Evolutionary conservation across 2,113 vertebrate genomes (phyloP).

Genomic region (Ophthalmolycus amberensis): DNA sequence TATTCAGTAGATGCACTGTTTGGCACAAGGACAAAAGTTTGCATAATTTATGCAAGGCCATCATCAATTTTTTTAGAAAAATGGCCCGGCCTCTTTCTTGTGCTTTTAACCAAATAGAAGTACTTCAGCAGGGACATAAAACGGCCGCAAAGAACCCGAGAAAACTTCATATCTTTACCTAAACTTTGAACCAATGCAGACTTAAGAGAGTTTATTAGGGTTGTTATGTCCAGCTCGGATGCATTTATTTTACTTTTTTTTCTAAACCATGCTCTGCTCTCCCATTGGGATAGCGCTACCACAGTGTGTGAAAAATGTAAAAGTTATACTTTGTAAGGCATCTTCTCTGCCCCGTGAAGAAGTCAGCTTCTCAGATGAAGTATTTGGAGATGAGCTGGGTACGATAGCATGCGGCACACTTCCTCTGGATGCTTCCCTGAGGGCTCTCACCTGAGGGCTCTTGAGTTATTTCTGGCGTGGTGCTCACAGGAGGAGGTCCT

Average conservation of each 20-base stretch:
- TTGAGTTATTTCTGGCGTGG: conserved; percentile 72
- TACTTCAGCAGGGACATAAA: conserved; percentile 72
- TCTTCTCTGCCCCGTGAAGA: conserved; percentile 20
- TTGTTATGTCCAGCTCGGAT: conserved; percentile 47
- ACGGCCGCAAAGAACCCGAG: conserved; percentile 42
- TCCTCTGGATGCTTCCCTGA: conserved; percentile 60
- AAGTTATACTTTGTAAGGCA: conserved; percentile 41
- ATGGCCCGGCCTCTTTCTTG: conserved; percentile 74
- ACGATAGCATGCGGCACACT: conserved; percentile 45
- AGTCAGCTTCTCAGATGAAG: conserved; percentile 49
- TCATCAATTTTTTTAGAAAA: conserved; percentile 85
- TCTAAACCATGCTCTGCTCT: neutral
- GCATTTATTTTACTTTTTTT: conserved; percentile 52
- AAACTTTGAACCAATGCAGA: conserved; percentile 72
- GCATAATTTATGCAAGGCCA: conserved; percentile 88
- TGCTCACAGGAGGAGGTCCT: conserved; percentile 61
- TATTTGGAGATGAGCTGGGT: conserved; percentile 55
- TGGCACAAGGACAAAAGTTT: conserved; percentile 87
- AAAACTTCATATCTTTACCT: conserved; percentile 79
- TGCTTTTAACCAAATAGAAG: conserved; percentile 84
- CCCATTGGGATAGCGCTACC: conserved; percentile 28
- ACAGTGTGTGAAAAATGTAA: conserved; percentile 17
- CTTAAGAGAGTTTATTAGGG: conserved; percentile 53
- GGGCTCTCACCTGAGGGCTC: conserved; percentile 67
- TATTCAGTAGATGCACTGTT: conserved; percentile 83